Percentiles rank a stretch among this genome's conserved stretches.
Conservation (phyloP, 2,797 vertebrate species). For the Vultur gryphus region DNA sequence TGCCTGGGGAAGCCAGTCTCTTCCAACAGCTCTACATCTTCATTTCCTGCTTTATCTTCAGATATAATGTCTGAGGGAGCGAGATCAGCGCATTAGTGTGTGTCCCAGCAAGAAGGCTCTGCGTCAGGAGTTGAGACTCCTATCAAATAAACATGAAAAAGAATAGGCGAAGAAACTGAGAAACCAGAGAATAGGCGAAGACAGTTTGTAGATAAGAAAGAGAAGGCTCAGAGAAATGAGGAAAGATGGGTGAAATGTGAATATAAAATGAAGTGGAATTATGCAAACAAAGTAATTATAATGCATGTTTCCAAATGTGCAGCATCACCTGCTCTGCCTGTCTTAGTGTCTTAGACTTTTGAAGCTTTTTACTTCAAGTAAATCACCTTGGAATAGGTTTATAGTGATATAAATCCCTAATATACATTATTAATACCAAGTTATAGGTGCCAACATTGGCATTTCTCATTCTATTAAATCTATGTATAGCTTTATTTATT, state of each 20-base stretch:
- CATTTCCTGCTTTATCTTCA: constrained; percentile 24
- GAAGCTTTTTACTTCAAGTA: not conserved
- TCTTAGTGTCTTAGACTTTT: not conserved
- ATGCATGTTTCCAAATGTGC: not conserved
- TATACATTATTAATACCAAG: not conserved
- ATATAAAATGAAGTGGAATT: not conserved
- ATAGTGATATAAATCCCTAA: not conserved
- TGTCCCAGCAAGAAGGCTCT: not conserved
- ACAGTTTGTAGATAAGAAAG: not conserved
- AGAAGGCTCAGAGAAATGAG: not conserved
- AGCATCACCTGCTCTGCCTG: not conserved
- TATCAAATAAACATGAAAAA: not conserved
- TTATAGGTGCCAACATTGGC: not conserved
- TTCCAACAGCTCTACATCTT: constrained; percentile 48
- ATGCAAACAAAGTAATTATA: not conserved
- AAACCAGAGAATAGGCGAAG: not conserved
- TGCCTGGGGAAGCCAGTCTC: constrained; percentile 1
- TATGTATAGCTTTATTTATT: not conserved
- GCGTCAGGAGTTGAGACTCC: accelerated
- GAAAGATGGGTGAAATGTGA: not conserved
- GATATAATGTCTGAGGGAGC: not conserved
- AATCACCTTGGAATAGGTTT: not conserved
- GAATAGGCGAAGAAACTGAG: not conserved
- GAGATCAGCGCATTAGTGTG: not conserved
- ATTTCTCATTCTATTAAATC: not conserved